Base-by-base conservation (phyloP, 1,140 invertebrate species). In the Leptoteleia sp. region DNA sequence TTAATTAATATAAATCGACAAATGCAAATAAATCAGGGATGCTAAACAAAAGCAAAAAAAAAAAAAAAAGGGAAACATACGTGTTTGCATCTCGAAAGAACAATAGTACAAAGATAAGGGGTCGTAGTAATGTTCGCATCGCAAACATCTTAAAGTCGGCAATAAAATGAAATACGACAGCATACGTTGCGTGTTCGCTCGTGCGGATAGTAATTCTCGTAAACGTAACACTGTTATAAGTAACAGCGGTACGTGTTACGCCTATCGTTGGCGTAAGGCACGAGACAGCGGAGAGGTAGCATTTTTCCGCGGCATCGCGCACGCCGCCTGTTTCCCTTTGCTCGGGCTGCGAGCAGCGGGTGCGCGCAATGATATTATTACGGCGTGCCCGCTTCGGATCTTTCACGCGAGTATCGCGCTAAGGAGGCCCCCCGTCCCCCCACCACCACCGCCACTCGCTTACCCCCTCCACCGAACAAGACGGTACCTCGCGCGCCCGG, bases 401-500 rank as follows among this genome's bases (percentile, higher is more conserved):
- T 15, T 62, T 54, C 19, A 5, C 19, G 19, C n/a, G 33, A 65
- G 70, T 54, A 43, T 15, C 62, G 38, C 6, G 52, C 52, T 31
- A 29, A 35, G 22, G 19, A 19, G 13, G 1, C 19, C 16, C 15
- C 48, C 11, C 16, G 4, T 9, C 55, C n/a, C n/a, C n/a, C n/a
- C n/a, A n/a, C n/a, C n/a, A n/a, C n/a, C n/a, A n/a, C n/a, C n/a
- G n/a, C n/a, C n/a, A n/a, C n/a, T n/a, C n/a, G n/a, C n/a, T n/a
- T n/a, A n/a, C n/a, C n/a, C n/a, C n/a, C n/a, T n/a, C n/a, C n/a
- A n/a, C 42, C 37, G 25, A 27, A 61, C 61, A 61, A 76, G 55
- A 67, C 67, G 73, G 43, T 57, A 65, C 47, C 47, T 57, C n/a
- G n/a, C 43, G 42, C n/a, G 37, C 71, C 77, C 78, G 67, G 83